These are phyloP conservation scores for Struthio camelus DNA, from an alignment of 2,113 vertebrate genomes.

Conservation along the genomic window DNA sequence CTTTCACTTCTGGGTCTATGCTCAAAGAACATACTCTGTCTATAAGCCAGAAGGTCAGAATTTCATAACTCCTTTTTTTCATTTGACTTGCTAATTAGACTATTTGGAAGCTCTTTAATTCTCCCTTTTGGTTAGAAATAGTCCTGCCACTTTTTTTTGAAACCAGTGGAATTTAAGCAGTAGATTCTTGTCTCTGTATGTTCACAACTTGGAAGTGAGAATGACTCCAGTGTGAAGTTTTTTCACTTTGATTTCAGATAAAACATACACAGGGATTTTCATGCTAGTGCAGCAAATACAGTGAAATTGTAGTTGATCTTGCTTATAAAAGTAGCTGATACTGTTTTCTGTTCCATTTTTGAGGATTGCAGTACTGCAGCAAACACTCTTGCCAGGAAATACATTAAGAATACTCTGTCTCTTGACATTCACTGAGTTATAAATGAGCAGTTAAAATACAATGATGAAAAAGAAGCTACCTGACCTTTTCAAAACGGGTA, in stretches of 20 bases:
- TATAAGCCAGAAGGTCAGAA: neutral
- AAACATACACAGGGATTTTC: neutral
- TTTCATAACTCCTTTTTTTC: neutral
- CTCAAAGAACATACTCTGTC: neutral
- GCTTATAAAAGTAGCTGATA: neutral
- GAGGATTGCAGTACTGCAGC: neutral
- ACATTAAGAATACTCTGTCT: neutral
- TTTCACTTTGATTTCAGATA: neutral
- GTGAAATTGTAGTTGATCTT: neutral
- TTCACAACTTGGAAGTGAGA: neutral
- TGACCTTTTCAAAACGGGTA: neutral
- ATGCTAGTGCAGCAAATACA: neutral
- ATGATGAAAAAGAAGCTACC: neutral
- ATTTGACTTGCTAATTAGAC: neutral
- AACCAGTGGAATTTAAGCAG: neutral
- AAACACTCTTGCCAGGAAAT: neutral
- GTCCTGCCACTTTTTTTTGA: neutral
- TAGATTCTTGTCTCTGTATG: neutral
- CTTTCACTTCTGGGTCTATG: neutral
- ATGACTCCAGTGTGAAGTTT: neutral
- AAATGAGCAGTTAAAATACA: neutral
- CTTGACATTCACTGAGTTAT: neutral
- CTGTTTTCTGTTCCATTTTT: neutral
- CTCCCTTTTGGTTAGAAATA: neutral
- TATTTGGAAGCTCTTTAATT: neutral